Evolutionary conservation across 2,113 vertebrate species (phyloP), one percentile per base, ranked within the genome.

Genomic region (Cyrtonyx montezumae): DNA sequence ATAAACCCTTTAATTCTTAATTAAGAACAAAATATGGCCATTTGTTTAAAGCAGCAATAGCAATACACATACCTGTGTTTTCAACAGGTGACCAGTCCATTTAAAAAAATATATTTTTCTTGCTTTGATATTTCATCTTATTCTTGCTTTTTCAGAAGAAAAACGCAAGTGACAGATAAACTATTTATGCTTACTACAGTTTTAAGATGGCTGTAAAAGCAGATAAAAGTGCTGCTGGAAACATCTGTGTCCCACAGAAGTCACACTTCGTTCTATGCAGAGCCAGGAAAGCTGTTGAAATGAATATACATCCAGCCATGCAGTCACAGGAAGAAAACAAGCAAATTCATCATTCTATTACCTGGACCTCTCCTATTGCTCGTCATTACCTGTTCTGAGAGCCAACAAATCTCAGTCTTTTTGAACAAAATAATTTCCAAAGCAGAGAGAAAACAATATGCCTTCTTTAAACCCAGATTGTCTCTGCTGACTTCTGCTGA

Each of bases 1-100:
- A 51, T 34, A 90, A 83, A 91, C 15, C 12, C 87, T 87, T 88
- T 58, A 56, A 66, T 91, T 91, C 82, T 86, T 81, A 88, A 90
- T 91, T 91, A 84, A 88, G 83, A 80, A 65, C 62, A 88, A 94
- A 88, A 83, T 48, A 74, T 6, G 80, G 30, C 59, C 30, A 46
- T 36, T 91, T 80, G 46, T 82, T 84, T 84, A 86, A 78, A 91
- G 76, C 28, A 66, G 40, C 26, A 84, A 12, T 63, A 77, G 25
- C 37, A 65, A 58, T n/a, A 58, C 3, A 73, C 1, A 2, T 4
- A 30, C 13, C 40, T 10, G 30, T 5, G 37, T 71, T 83, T 90
- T 78, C 77, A 79, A 76, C 28, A 87, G 46, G 30, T 69, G 43
- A 42, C 67, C 1, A 0, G 18, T 51, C 18, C 0, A 0, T 34